phyloP scores from a whole-genome alignment of 2,797 vertebrate species.

The Chromobotia macracanthus region DNA sequence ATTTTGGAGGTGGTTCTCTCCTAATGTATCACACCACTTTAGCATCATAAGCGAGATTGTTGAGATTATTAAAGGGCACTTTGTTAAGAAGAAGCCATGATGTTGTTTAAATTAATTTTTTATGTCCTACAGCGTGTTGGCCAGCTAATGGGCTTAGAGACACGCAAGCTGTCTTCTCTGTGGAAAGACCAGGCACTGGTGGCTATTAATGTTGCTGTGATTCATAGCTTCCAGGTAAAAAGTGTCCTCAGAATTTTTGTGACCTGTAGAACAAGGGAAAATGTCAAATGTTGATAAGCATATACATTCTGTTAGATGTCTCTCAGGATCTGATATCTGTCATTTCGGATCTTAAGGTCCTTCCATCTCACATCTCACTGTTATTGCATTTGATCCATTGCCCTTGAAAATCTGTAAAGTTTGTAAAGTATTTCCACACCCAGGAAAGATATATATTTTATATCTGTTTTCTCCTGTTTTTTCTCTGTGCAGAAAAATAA shows the following conservation, averaged over 20 bases:
- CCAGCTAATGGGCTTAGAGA: slow-evolving; percentile 83
- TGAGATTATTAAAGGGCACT: neutral
- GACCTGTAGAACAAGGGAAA: neutral
- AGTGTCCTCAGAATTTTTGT: neutral
- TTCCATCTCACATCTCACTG: too few relatives aligned
- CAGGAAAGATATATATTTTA: too few relatives aligned
- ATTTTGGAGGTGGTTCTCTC: slow-evolving; percentile 77
- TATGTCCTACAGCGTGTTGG: slow-evolving; percentile 76
- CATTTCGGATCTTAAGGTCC: too few relatives aligned
- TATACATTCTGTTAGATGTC: too few relatives aligned
- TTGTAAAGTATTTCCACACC: too few relatives aligned
- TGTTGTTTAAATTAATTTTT: neutral
- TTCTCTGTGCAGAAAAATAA: slow-evolving; percentile 77
- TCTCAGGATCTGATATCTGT: too few relatives aligned
- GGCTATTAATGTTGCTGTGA: slow-evolving; percentile 83
- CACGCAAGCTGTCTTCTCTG: slow-evolving; percentile 79
- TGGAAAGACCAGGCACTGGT: slow-evolving; percentile 86
- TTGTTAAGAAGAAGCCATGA: neutral
- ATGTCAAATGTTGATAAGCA: too few relatives aligned
- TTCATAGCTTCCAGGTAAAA: slow-evolving; percentile 82
- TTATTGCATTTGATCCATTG: too few relatives aligned
- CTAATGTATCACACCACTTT: neutral
- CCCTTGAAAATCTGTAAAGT: too few relatives aligned
- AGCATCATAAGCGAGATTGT: neutral
- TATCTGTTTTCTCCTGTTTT: neutral